Base-by-base conservation (phyloP, 2,888 invertebrate genomes). In the Drosophila cognata region DNA sequence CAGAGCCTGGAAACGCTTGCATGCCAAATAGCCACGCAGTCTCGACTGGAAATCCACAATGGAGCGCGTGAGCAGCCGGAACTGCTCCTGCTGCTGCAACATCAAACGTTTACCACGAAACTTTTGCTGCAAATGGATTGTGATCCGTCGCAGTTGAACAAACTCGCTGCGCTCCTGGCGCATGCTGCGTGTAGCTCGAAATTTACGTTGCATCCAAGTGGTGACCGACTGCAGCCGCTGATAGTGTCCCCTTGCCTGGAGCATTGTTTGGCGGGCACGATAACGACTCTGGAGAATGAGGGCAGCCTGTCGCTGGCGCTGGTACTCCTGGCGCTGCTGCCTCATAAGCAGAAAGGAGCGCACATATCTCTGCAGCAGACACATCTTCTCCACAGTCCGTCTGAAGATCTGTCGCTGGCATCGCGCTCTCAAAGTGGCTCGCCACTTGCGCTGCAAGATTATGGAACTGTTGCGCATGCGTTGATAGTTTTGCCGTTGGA, bases 1-100 rank as follows among this genome's bases (percentile, higher is more conserved):
- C 71, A 93, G 93, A n/a, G 81, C 81, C 82, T 94, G 89, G 70
- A 94, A 92, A 59, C 94, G 87, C 90, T 94, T 92, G 53, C 95
- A 92, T 41, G 94, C 93, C 80, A 94, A 83, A 85, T 94, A 93
- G 57, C 95, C 94, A 82, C 95, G 93, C 51, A 94, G 91, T 36
- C 90, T 73, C 13, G 94, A 91, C 64, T 92, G 92, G 55, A 92
- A 89, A 25, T 72, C 11, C 0, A 85, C 43, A 8, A 73, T 70
- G 29, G 68, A 71, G n/a, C 56, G 59, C 16, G 67, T 74, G 4
- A 91, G 73, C 4, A 80, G 68, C 4, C 64, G 36, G 71, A 85
- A 93, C 28, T 73, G 73, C 2, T 81, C 60, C 64, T 93, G 93
- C 52, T 94, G 91, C 60, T 79, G 75, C n/a, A 91, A 88, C 93